Evolutionary conservation across 2,888 invertebrate genomes (phyloP).

Genomic region (Stramonita haemastoma): DNA sequence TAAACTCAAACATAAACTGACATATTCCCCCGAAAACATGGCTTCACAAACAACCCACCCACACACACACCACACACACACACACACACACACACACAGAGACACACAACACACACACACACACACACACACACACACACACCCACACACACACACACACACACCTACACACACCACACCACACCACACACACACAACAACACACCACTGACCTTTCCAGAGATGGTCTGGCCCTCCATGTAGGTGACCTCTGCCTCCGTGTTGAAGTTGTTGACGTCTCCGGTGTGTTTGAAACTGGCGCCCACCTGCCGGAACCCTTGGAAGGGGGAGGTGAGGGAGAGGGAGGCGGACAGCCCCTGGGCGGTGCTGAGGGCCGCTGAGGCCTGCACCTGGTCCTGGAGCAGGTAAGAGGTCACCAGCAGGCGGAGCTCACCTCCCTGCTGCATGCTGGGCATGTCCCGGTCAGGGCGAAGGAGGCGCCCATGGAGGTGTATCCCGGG

Average conservation of each 20-base stretch:
- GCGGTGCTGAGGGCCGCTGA: slow-evolving; percentile 2
- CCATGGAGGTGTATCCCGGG: slow-evolving; percentile 2
- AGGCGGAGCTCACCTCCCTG: neutral
- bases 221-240: slow-evolving; percentile 41
- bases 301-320: slow-evolving; percentile 41
- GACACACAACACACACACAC: too few species aligned
- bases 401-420: slow-evolving; percentile 27
- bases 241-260: slow-evolving; percentile 37
- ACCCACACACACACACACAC: too few species aligned
- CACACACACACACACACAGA: too few species aligned
- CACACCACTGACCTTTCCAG: slow-evolving; percentile 33
- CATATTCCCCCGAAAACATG: too few species aligned
- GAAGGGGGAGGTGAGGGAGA: slow-evolving; percentile 15
- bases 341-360: neutral
- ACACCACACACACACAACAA: too few species aligned
- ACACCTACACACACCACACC: too few species aligned
- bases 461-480: slow-evolving; percentile 14
- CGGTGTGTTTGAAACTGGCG: slow-evolving; percentile 35
- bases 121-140: too few species aligned
- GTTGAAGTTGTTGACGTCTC: slow-evolving; percentile 26
- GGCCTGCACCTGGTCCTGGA: slow-evolving; percentile 21
- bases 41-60: too few species aligned
- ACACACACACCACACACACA: too few species aligned
- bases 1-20: too few species aligned
- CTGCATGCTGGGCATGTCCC: neutral